Evolutionary conservation across 2,888 invertebrate genomes (phyloP), one percentile per base, ranked within the genome.

Genomic region (Nycteola revayana): DNA sequence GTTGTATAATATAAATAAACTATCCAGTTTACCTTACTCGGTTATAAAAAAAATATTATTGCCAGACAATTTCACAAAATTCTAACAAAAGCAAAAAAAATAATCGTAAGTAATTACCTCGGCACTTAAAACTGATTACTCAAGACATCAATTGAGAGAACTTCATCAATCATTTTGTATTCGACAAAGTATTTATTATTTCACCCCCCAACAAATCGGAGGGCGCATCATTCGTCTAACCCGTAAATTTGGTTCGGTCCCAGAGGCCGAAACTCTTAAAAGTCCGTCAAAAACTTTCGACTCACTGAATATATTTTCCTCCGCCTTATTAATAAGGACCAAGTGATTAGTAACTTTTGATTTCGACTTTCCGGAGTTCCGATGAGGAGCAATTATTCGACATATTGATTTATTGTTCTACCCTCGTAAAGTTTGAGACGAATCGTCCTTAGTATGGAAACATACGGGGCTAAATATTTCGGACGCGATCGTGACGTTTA

Each of bases 361-460:
- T 82, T 82, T 66, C 57, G 61, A 75, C 66, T 75, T 71, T 58
- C 64, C 69, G 66, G 66, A 62, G 52, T 62, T 62, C 53, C 73
- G 66, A 79, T 78, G 80, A 82, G 68, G 74, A 80, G 81, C 77
- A 79, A 86, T 85, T 84, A 83, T 82, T 83, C 76, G 82, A 84
- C 84, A 82, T 82, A 83, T 87, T 87, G 86, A 87, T 87, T 87
- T 85, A 87, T 87, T 84, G 80, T 81, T 73, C 57, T 53, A 54
- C 56, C 40, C 56, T 57, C 69, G 60, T 53, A 44, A 76, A 83
- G 66, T 81, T 80, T 60, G 45, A 60, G 69, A 72, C 69, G 58
- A 60, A 56, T 60, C 54, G 48, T 47, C 57, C 44, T 49, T 54
- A 42, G 36, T 32, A 29, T 32, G 43, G 20, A 47, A 51, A 54